These are phyloP conservation scores for Lepilemur ruficaudatus DNA, from an alignment of 2,797 vertebrate species.

Conservation along the genomic window DNA sequence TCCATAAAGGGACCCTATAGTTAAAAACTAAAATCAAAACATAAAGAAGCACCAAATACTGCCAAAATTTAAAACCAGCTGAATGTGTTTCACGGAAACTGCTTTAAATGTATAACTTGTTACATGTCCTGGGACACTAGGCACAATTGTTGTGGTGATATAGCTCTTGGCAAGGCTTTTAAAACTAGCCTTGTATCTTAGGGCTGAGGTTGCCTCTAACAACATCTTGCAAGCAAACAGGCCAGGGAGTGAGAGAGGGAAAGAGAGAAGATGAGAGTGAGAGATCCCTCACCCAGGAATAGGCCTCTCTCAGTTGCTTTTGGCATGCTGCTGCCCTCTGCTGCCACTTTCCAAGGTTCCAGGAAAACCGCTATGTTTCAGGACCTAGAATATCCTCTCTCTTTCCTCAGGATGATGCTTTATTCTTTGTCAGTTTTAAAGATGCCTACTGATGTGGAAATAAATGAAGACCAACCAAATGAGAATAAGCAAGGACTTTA, in stretches of 20 bases:
- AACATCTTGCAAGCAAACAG: neutral
- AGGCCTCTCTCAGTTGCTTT: neutral
- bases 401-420: neutral
- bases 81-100: neutral
- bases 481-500: neutral
- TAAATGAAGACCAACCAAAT: neutral
- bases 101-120: neutral
- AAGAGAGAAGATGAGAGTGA: neutral
- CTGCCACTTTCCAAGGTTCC: neutral
- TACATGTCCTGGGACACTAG: neutral
- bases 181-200: neutral
- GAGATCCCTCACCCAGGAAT: neutral
- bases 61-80: neutral
- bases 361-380: neutral
- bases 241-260: neutral
- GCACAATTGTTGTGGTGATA: neutral
- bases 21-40: neutral
- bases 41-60: neutral
- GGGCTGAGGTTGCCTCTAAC: neutral
- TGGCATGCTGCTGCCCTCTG: neutral
- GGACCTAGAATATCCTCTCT: neutral
- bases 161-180: neutral
- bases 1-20: neutral
- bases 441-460: neutral
- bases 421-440: neutral